These are phyloP conservation scores for Neodiprion pinetum DNA, from an alignment of 1,140 invertebrate species.

Conservation along the genomic window DNA sequence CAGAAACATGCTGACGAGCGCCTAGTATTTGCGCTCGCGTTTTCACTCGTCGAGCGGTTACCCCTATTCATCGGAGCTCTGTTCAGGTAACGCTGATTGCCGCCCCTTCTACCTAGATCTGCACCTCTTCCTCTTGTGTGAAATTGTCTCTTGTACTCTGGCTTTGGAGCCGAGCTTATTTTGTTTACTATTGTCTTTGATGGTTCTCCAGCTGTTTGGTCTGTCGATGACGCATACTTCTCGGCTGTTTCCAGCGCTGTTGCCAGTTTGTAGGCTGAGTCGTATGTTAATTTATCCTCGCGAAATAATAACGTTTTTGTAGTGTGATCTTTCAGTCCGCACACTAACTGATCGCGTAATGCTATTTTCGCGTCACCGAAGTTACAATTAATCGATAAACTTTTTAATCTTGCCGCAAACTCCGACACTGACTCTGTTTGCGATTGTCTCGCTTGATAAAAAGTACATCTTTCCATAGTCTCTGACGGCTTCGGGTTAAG, in stretches of 20 bases:
- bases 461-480: constrained; percentile 42
- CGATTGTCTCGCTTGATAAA: constrained; percentile 37
- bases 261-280: constrained; percentile 20
- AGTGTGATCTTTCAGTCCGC: constrained; percentile 15
- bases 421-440: constrained; percentile 33
- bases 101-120: background rate
- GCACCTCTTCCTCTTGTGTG: constrained; percentile 12
- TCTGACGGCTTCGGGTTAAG: constrained; percentile 40
- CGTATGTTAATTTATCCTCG: constrained; percentile 17
- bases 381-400: constrained; percentile 29
- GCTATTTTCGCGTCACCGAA: constrained; percentile 23
- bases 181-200: background rate
- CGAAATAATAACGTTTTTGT: constrained; percentile 21
- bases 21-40: background rate
- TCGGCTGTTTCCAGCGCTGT: constrained; percentile 12
- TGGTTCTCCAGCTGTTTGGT: background rate
- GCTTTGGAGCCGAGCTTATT: too few relatives aligned
- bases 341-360: constrained; percentile 22
- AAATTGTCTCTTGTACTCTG: too few relatives aligned
- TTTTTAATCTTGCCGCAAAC: constrained; percentile 41
- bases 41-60: constrained; percentile 3
- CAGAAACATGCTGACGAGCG: too few relatives aligned
- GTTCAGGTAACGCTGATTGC: background rate
- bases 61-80: constrained; percentile 11
- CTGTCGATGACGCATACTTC: background rate